Evolutionary conservation across 2,888 invertebrate species (phyloP).

Genomic region (Linnaemya vulpina): DNA sequence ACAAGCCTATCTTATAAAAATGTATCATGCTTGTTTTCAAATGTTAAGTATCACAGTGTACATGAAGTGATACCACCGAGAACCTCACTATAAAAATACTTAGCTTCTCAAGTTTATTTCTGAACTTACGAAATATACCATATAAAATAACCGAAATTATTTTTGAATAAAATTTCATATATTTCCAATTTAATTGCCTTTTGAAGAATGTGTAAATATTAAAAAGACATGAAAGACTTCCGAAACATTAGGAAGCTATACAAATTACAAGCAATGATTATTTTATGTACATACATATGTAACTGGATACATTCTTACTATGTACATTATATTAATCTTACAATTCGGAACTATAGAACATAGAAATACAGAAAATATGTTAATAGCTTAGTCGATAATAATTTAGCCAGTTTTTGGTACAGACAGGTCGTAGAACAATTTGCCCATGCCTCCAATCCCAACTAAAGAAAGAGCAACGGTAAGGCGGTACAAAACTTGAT

Average conservation of each 20-base stretch:
- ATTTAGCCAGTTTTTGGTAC: constrained; percentile 75
- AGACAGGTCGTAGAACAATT: constrained; percentile 80
- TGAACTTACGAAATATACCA: too few relatives aligned
- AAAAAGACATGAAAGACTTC: constrained; percentile 5
- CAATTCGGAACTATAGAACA: constrained; percentile 42
- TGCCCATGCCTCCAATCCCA: constrained; percentile 80
- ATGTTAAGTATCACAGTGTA: too few relatives aligned
- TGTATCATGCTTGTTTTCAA: too few relatives aligned
- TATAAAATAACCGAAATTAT: neutral
- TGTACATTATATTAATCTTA: constrained; percentile 31
- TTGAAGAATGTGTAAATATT: constrained; percentile 66
- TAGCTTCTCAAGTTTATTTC: too few relatives aligned
- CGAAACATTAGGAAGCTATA: constrained; percentile 25
- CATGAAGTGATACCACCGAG: too few relatives aligned
- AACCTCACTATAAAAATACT: too few relatives aligned
- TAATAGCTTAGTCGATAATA: neutral
- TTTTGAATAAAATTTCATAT: constrained; percentile 72
- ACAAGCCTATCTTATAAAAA: too few relatives aligned
- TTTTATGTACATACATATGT: neutral
- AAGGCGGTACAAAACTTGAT: constrained; percentile 82
- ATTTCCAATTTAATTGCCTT: constrained; percentile 81
- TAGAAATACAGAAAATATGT: constrained; percentile 49
- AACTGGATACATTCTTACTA: neutral
- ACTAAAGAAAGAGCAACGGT: constrained; percentile 81
- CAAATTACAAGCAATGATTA: constrained; percentile 22